phyloP scores from a whole-genome alignment of 2,888 invertebrate species.

The Colostygia pectinataria region DNA sequence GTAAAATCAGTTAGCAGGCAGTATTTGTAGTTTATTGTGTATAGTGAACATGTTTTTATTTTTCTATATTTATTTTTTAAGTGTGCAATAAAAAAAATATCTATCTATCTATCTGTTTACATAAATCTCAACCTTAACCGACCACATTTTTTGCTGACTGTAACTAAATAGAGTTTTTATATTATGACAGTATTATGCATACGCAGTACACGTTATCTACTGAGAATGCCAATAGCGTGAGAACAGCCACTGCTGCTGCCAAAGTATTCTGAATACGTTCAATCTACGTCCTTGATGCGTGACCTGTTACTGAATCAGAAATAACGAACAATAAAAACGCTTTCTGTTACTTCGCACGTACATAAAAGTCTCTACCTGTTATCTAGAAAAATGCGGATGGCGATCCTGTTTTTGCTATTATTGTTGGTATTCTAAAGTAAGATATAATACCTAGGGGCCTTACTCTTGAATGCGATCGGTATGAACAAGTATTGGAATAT shows the following conservation, averaged over 20 bases:
- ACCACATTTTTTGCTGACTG: too few relatives aligned
- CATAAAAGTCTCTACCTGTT: slow-evolving; percentile 35
- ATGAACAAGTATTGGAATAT: too few relatives aligned
- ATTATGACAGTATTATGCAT: slow-evolving; percentile 41
- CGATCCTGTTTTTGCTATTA: slow-evolving; percentile 17
- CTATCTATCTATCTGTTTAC: too few relatives aligned
- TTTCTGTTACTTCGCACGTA: slow-evolving; percentile 64
- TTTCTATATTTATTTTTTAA: too few relatives aligned
- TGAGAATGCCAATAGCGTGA: slow-evolving; percentile 70
- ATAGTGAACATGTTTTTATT: too few relatives aligned
- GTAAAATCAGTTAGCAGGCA: too few relatives aligned
- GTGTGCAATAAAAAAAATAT: too few relatives aligned
- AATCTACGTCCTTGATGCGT: slow-evolving; percentile 77
- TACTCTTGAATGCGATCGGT: too few relatives aligned
- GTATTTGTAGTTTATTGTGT: too few relatives aligned
- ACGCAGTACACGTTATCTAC: slow-evolving; percentile 44
- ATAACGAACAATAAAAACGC: slow-evolving; percentile 46
- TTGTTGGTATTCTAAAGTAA: too few relatives aligned
- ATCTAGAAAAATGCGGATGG: slow-evolving; percentile 36
- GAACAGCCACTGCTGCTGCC: slow-evolving; percentile 65
- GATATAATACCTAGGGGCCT: too few relatives aligned
- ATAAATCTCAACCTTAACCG: slow-evolving; percentile 10
- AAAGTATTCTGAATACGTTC: slow-evolving; percentile 77
- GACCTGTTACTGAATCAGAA: slow-evolving; percentile 63
- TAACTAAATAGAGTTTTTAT: slow-evolving; percentile 23